Percentiles rank a stretch among this genome's conserved stretches.
phyloP scores from a whole-genome alignment of 2,113 vertebrate genomes.

The Albula goreensis region DNA sequence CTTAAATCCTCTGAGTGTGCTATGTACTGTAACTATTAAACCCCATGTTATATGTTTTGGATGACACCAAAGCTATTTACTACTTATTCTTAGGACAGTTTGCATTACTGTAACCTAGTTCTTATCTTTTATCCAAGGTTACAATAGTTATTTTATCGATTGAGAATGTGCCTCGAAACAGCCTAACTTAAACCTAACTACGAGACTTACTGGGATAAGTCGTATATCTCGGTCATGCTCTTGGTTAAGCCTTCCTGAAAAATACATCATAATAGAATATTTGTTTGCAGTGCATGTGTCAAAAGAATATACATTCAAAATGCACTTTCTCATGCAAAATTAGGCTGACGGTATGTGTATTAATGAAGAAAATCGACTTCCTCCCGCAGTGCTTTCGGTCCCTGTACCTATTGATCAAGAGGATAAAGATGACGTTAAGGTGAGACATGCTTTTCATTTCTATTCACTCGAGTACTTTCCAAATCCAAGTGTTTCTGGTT shows the following conservation, averaged over 20 bases:
- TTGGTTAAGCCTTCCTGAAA: not conserved
- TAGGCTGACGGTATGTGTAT: not conserved
- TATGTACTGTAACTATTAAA: not conserved
- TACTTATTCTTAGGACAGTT: not conserved
- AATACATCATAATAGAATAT: not conserved
- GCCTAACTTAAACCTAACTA: not conserved
- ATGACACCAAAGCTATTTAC: not conserved
- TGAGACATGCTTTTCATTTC: slow-evolving; percentile 37
- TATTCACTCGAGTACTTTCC: not conserved
- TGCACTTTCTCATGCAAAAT: not conserved
- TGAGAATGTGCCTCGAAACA: not conserved
- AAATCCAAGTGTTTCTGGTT: not conserved
- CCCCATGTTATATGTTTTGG: not conserved
- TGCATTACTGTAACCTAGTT: not conserved
- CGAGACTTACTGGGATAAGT: not conserved
- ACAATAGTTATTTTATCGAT: not conserved
- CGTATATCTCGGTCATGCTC: not conserved
- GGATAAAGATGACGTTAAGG: slow-evolving; percentile 68
- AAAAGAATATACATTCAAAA: not conserved
- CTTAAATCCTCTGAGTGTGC: not conserved
- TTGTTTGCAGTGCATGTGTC: not conserved
- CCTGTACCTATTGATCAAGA: slow-evolving; percentile 63
- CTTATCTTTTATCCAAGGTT: not conserved
- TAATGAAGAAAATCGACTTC: not conserved
- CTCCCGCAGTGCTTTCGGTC: slow-evolving; percentile 61